Base-by-base conservation (phyloP, 1,140 invertebrate genomes). In the Lucilia sericata region DNA sequence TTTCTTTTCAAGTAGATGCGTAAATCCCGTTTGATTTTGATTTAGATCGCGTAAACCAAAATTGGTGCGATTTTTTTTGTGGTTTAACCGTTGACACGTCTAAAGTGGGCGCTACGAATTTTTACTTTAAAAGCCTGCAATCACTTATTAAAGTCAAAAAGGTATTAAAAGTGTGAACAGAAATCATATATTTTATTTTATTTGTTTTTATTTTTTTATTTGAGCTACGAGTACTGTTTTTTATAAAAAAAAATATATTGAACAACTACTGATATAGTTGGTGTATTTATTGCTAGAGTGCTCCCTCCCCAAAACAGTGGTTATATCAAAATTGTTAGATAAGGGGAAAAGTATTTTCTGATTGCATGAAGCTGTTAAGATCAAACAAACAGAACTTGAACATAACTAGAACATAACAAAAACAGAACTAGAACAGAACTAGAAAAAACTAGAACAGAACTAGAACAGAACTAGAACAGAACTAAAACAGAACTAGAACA, bases 91-190 rank as follows among this genome's bases (percentile, higher is more conserved):
- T 49, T 70, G n/a, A 21, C 42, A 80, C 76, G 76, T 80, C 76
- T 80, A 80, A 80, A 80, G 76, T 80, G 76, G 76, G 76, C 76
- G 76, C 76, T 21, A 80, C 76, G 47, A 80, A 70, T 49, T 25
- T 83, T 83, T 85, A 87, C 88, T 88, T 89, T 89, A 88, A 89
- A 86, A 86, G 87, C 84, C 86, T 88, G 89, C 88, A 89, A 89
- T 89, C 88, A 88, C 87, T 89, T 89, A 89, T 89, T 89, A 88
- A 89, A 89, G 88, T 89, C 88, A 89, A 89, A 89, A 89, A 88
- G 87, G 88, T 89, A 89, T 89, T 89, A 89, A 89, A 89, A 80
- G 34, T 80, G 76, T 80, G 76, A 49, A 80, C 76, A 80, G 42
- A 80, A 80, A 80, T 80, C 76, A 80, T 80, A 80, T 80, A 80